Evolutionary conservation across 2,797 vertebrate genomes (phyloP).

Genomic region (Sebastes diaconus): DNA sequence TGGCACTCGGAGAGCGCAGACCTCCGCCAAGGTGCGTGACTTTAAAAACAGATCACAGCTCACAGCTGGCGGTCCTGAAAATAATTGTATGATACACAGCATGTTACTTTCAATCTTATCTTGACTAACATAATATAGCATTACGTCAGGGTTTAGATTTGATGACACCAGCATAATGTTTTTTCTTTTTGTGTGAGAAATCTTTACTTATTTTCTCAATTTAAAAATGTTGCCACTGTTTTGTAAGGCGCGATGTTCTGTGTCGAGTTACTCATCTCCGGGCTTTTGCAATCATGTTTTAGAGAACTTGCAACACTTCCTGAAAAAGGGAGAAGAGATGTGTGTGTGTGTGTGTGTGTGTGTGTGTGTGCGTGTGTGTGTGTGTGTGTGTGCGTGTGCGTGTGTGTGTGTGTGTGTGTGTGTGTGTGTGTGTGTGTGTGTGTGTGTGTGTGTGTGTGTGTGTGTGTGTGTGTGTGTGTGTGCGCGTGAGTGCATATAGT

Average conservation of each 20-base stretch:
- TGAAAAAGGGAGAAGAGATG: constrained; percentile 24
- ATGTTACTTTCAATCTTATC: too few relatives aligned
- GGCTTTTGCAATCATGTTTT: constrained; percentile 7
- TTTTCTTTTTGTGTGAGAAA: not conserved
- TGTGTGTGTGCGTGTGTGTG: not conserved
- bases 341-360: not conserved
- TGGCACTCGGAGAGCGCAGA: too few relatives aligned
- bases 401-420: too few relatives aligned
- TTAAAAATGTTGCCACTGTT: not conserved
- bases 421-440: not conserved
- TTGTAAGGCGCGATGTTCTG: not conserved
- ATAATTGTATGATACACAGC: too few relatives aligned
- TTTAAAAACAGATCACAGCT: too few relatives aligned
- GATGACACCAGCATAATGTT: not conserved
- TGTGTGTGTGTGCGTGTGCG: too few relatives aligned
- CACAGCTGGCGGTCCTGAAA: too few relatives aligned
- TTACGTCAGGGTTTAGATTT: not conserved
- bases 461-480: not conserved
- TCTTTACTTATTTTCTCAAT: not conserved
- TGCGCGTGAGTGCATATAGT: not conserved
- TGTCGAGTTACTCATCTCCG: not conserved
- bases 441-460: not conserved
- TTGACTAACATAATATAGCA: too few relatives aligned
- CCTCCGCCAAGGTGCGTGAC: too few relatives aligned
- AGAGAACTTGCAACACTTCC: constrained; percentile 41